A percentile compares a stretch with the other conserved stretches of the same genome.
These are phyloP conservation scores for Brachionus rubens DNA, from an alignment of 1,140 invertebrate genomes.

Conservation along the genomic window DNA sequence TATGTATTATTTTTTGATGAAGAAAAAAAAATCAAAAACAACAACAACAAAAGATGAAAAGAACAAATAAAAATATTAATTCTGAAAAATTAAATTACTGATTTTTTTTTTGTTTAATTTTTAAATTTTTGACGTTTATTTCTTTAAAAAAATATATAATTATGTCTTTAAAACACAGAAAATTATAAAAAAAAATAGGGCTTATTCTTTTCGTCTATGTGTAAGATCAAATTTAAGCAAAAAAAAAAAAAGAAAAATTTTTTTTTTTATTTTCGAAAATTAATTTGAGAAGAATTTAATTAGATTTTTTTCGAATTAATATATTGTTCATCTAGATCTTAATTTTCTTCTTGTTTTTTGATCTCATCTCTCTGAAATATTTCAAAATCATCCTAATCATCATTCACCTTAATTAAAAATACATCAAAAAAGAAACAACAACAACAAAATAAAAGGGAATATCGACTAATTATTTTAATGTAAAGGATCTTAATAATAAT, in stretches of 20 bases:
- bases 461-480: conserved; percentile 43
- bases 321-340: conserved; percentile 15
- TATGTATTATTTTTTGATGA: too few species aligned
- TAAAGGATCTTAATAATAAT: conserved; percentile 35
- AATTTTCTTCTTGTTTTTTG: conserved; percentile 30
- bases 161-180: too few species aligned
- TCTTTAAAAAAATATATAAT: too few species aligned
- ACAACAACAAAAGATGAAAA: too few species aligned
- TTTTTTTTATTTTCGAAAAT: conserved; percentile 25
- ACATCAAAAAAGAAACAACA: too few species aligned
- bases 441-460: background rate
- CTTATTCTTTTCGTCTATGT: too few species aligned
- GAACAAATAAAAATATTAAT: too few species aligned
- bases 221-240: background rate
- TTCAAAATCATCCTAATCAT: conserved; percentile 38
- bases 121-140: background rate
- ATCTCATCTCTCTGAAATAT: conserved; percentile 22
- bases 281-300: conserved; percentile 38
- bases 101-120: background rate
- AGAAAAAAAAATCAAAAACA: too few species aligned
- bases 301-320: conserved; percentile 34
- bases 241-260: too few species aligned
- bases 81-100: too few species aligned
- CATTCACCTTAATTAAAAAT: conserved; percentile 44
- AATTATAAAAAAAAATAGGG: too few species aligned